These are phyloP conservation scores for Phasia obesa DNA, from an alignment of 2,888 invertebrate species.

Conservation along the genomic window DNA sequence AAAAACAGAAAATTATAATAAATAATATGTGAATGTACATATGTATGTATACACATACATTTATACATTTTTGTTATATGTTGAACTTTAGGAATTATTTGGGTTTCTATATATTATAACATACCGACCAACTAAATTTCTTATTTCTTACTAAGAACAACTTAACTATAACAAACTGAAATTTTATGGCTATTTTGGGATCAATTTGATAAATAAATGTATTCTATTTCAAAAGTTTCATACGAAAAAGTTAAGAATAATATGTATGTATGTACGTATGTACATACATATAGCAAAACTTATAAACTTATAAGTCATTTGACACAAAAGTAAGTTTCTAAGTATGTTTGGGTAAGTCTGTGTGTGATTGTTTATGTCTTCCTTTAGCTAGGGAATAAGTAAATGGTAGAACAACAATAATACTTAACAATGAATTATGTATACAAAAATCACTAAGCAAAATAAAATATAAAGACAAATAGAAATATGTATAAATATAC, in stretches of 20 bases:
- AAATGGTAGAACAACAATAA: conserved; percentile 13
- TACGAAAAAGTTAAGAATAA: not conserved
- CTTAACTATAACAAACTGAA: conserved; percentile 59
- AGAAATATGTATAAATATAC: no score
- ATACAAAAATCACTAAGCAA: conserved; percentile 21
- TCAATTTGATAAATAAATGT: conserved; percentile 69
- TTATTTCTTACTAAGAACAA: conserved; percentile 9
- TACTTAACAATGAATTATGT: conserved; percentile 9
- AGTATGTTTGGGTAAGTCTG: not conserved
- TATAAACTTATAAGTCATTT: conserved; percentile 12
- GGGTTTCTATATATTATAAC: not conserved
- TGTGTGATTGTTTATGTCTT: not conserved
- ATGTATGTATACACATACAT: not conserved
- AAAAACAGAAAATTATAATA: no score
- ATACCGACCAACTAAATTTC: not conserved
- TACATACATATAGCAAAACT: not conserved
- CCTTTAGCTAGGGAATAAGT: not conserved
- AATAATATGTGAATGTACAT: no score
- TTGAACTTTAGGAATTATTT: not conserved
- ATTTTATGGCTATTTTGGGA: conserved; percentile 68
- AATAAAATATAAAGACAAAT: not conserved
- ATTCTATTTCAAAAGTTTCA: conserved; percentile 21
- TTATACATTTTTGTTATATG: no score
- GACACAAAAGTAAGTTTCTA: conserved; percentile 6
- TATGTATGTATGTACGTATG: no score